Evolutionary conservation across 2,113 vertebrate species (phyloP), one percentile per base, ranked within the genome.

Genomic region (Pteropus alecto): DNA sequence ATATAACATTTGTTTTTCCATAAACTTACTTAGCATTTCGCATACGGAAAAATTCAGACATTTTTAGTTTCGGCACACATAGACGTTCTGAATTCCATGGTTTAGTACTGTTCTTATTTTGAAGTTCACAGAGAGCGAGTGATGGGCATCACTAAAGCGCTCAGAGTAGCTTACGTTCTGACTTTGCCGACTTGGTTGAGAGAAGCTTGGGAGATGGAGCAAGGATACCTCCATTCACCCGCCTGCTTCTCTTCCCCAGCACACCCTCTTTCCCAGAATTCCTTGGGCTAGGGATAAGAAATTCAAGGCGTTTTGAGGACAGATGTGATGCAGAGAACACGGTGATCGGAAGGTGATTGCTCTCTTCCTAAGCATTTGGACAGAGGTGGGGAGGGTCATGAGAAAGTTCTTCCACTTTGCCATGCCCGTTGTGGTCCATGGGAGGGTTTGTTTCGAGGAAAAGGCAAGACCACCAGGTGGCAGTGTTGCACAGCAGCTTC

Each of bases 401-500:
- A 38, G 65, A 61, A 60, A 16, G 54, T 21, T 77, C 81, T 76
- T 67, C 38, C 4, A 0, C 0, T 18, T 9, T 3, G 7, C 0
- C 0, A 1, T 5, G 12, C 5, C 43, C 1, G 0, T 9, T n/a
- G 24, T 2, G 21, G 26, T 26, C 18, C 3, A 2, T 0, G 79
- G 24, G 13, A 28, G 35, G 48, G 14, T 46, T 61, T 90, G 11
- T 51, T 67, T 93, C 33, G 3, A n/a, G 60, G 46, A 61, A 13
- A 28, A 60, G 33, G 8, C 6, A 1, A 4, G 24, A 24, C 88
- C 95, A 24, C 51, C 0, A 74, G 88, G 76, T 43, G 90, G 90
- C 56, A 16, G 38, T 21, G 35, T 43, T 61, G 83, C 56, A 16
- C 77, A 24, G 7, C 54, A 41, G 71, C 61, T 14, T 60, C 35